Percentiles rank a stretch among this genome's conserved stretches.
phyloP scores from a whole-genome alignment of 2,113 vertebrate genomes.

The Clupea harengus region DNA sequence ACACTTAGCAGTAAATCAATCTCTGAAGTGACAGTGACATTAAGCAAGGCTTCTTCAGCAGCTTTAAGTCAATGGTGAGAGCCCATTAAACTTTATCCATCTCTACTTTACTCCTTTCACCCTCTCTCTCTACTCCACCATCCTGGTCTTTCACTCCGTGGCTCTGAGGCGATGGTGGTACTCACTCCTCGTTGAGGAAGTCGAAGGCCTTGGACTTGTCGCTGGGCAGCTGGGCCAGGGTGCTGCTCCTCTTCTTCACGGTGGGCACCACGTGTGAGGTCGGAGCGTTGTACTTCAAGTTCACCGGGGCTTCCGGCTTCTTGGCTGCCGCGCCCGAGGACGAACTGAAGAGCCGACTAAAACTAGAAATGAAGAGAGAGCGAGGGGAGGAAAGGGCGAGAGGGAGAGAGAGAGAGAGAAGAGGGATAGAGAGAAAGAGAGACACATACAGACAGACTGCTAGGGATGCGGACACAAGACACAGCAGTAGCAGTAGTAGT shows the following conservation, averaged over 20 bases:
- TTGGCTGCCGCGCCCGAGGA: constrained; percentile 81
- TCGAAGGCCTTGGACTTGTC: constrained; percentile 98
- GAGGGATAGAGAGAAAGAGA: constrained; percentile 33
- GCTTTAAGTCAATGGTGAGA: too few species aligned
- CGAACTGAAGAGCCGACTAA: constrained; percentile 96
- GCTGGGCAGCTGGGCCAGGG: constrained; percentile 90
- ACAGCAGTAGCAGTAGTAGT: constrained; percentile 50
- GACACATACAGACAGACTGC: constrained; percentile 67
- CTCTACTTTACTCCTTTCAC: too few species aligned
- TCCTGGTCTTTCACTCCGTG: too few species aligned
- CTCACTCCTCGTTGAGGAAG: constrained; percentile 98
- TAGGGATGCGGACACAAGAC: constrained; percentile 66
- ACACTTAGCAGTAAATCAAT: too few species aligned
- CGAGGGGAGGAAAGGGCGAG: constrained; percentile 41
- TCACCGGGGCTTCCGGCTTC: constrained; percentile 92
- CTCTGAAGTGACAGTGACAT: too few species aligned
- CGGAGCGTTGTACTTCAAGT: constrained; percentile 96
- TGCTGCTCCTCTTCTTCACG: constrained; percentile 93
- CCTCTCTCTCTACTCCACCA: too few species aligned
- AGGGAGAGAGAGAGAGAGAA: background rate
- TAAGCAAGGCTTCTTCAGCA: too few species aligned
- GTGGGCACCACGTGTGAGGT: constrained; percentile 92
- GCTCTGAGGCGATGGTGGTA: background rate
- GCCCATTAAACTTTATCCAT: too few species aligned
- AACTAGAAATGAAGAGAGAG: constrained; percentile 70